Evolutionary conservation across 2,888 invertebrate genomes (phyloP).

Genomic region (Apamea crenata): DNA sequence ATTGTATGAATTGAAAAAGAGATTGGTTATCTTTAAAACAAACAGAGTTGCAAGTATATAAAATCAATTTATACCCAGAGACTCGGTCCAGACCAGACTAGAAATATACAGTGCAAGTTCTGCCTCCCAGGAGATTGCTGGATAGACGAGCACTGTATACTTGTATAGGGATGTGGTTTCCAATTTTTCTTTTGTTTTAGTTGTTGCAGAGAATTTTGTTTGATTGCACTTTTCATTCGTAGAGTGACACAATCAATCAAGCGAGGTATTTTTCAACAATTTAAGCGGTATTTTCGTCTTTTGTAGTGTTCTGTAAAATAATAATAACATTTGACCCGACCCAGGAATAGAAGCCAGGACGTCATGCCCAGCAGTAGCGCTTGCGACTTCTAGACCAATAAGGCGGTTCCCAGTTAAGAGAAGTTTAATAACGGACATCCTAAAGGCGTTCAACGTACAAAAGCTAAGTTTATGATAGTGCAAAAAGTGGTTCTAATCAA

Average conservation of each 20-base stretch:
- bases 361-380: neutral
- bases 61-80: slow-evolving; percentile 64
- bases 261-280: neutral
- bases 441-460: slow-evolving; percentile 4
- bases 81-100: slow-evolving; percentile 46
- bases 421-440: slow-evolving; percentile 20
- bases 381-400: neutral
- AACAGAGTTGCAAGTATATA: slow-evolving; percentile 61
- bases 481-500: slow-evolving; percentile 45
- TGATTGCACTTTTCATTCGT: neutral
- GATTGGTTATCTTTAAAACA: slow-evolving; percentile 51
- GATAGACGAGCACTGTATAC: slow-evolving; percentile 40
- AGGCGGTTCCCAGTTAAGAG: neutral
- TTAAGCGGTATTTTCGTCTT: neutral
- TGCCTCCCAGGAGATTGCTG: slow-evolving; percentile 62
- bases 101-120: slow-evolving; percentile 67
- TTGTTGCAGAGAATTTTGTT: neutral
- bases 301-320: neutral
- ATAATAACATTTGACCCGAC: too few species aligned
- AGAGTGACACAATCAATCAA: neutral
- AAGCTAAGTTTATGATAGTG: slow-evolving; percentile 24
- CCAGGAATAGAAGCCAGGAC: neutral
- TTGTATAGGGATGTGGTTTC: slow-evolving; percentile 50
- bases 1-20: slow-evolving; percentile 54
- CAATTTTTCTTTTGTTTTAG: slow-evolving; percentile 55